Base-by-base conservation (phyloP, 2,113 vertebrate species). In the Irena cyanogastra region DNA sequence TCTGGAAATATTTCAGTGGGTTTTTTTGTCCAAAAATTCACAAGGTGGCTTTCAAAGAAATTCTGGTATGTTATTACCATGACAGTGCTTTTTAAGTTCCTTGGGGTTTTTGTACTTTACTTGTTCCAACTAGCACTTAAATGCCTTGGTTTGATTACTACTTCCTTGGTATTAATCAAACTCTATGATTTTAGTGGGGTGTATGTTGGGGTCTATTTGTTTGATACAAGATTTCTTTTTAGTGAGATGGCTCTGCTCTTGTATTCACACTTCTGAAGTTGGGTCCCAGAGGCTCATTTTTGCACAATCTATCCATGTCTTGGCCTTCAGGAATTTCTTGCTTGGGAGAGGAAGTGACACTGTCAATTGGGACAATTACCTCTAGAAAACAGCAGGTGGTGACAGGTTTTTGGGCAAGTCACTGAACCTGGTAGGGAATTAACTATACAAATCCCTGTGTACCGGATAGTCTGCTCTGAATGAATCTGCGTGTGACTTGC, bases 331-430 rank as follows among this genome's bases (percentile, higher is more conserved):
- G 37, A 79, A 37, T 85, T 74, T 81, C 56, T 84, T 90, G 21
- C 47, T 65, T 72, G 64, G 50, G 24, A 77, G 21, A 35, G 31
- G 21, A 56, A 31, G n/a, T 13, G 9, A 27, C 4, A 4, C n/a
- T 61, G 49, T 47, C 21, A 45, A 0, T 0, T 69, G 61, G 45
- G 5, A 61, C 22, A 64, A 19, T 33, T 60, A 6, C 4, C 20
- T 64, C 44, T 83, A 37, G 63, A 37, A 64, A 64, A 27, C 11
- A 26, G 28, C 37, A 41, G 16, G 17, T 69, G 1, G 0, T 56
- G 60, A 39, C 27, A 77, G 31, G 18, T 30, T 69, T 93, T 44
- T 37, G 33, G 61, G 33, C 16, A 79, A 44, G 44, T 41, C 18
- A 19, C 21, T 8, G 4, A 39, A 74, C 23, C 18, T 93, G 21